Evolutionary conservation across 2,888 invertebrate genomes (phyloP), one percentile per base, ranked within the genome.

Genomic region (Nudaria mundana): DNA sequence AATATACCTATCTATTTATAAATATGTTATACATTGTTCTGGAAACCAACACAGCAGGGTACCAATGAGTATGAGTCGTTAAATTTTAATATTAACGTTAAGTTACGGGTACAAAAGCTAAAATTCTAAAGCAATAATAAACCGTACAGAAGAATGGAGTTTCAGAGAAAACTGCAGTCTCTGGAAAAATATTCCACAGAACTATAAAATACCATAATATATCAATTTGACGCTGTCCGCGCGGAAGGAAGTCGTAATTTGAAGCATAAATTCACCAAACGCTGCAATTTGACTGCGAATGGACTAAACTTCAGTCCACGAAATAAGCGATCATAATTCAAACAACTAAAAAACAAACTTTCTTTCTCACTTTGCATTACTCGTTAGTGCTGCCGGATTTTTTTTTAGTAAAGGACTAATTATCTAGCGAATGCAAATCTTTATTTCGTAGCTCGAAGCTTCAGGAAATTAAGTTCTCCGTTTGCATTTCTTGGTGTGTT

Each of bases 391-490:
- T 12, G 12, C n/a, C n/a, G 22, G 32, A 56, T 46, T 47, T 24
- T 44, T 43, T 40, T 40, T 34, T 39, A 47, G 40, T 56, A 39
- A 30, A 44, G 37, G 10, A 36, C 28, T 56, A 52, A 52, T 55
- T 55, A 52, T 43, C 44, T 34, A 46, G 49, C 40, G 40, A 46
- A 56, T 46, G 52, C 42, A 48, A 44, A 48, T 52, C 44, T 56
- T 56, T 42, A 56, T 52, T 40, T 24, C 29, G 13, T 24, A 31
- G 6, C 6, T 29, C 6, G 20, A 23, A 23, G n/a, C 13, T 33
- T 44, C 42, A 44, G 23, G 13, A 37, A 56, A 49, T 42, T 48
- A 46, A 52, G 30, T 13, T 32, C 23, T 55, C 29, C 30, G n/a
- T 48, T 52, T 29, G 24, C 24, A 29, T 29, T 33, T 20, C 12